A percentile compares a stretch with the other conserved stretches of the same genome.
phyloP scores from a whole-genome alignment of 2,113 vertebrate genomes.

The Marcusenius ussheri region DNA sequence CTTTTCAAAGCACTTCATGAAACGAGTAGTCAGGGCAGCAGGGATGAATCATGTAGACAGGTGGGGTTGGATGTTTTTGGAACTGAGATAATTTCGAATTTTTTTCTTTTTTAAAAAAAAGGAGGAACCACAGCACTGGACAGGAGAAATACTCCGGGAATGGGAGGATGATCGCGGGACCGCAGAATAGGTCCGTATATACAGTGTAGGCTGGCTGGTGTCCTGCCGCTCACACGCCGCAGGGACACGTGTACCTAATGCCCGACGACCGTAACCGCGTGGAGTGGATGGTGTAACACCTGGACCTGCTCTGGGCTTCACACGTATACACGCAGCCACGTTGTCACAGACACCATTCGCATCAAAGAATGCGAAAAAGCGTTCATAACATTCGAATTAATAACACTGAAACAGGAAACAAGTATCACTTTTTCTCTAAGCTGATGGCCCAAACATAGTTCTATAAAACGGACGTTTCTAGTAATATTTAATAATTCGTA shows the following conservation, averaged over 20 bases:
- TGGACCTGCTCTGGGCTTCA: neutral
- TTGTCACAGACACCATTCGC: neutral
- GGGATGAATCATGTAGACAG: neutral
- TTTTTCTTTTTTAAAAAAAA: neutral
- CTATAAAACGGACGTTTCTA: neutral
- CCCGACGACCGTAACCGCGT: neutral
- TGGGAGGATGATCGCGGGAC: neutral
- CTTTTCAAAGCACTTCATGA: neutral
- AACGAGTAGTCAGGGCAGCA: neutral
- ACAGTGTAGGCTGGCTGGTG: neutral
- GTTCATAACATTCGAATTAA: neutral
- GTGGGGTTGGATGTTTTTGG: neutral
- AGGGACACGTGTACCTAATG: neutral
- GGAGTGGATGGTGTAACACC: neutral
- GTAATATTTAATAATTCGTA: neutral
- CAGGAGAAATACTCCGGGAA: neutral
- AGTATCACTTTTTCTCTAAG: neutral
- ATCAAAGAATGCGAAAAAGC: neutral
- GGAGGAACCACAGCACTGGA: neutral
- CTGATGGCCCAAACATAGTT: neutral
- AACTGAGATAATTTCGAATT: neutral
- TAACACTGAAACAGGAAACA: neutral
- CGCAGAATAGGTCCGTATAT: neutral
- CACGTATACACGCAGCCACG: neutral
- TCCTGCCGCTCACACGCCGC: neutral